phyloP scores from a whole-genome alignment of 2,797 vertebrate genomes.

The Poecilia gillii region DNA sequence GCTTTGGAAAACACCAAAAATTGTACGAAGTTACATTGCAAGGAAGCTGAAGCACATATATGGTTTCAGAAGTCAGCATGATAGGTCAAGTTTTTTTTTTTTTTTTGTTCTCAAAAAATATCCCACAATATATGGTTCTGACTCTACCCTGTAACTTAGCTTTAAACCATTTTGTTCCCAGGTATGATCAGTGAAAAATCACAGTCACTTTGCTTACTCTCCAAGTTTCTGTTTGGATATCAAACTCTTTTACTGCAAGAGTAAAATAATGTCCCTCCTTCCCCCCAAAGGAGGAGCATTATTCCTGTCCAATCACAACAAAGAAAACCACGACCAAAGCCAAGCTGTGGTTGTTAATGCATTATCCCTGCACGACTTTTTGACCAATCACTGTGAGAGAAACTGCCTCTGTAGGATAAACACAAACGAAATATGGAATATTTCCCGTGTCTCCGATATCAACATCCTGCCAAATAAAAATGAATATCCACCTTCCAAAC shows the following conservation, averaged over 20 bases:
- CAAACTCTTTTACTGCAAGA: constrained; percentile 20
- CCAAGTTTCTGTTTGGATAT: constrained; percentile 13
- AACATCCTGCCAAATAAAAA: constrained; percentile 87
- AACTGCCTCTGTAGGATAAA: constrained; percentile 73
- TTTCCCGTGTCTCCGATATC: constrained; percentile 84
- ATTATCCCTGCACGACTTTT: constrained; percentile 64
- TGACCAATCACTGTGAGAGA: constrained; percentile 74
- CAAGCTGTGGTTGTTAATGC: constrained; percentile 34
- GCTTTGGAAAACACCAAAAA: neutral
- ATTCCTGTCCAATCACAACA: constrained; percentile 57
- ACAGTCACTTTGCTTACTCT: constrained; percentile 21
- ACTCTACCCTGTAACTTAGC: neutral
- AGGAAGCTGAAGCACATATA: neutral
- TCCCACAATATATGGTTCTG: neutral
- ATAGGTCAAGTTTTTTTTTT: neutral
- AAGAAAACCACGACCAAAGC: constrained; percentile 42
- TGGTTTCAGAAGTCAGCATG: neutral
- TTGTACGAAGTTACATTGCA: neutral
- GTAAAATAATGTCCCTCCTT: constrained; percentile 19
- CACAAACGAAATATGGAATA: constrained; percentile 81
- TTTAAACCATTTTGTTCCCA: neutral
- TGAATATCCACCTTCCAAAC: constrained; percentile 87
- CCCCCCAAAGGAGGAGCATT: constrained; percentile 45
- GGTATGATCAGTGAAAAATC: constrained; percentile 23
- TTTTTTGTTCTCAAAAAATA: neutral